A percentile compares a stretch with the other conserved stretches of the same genome.
Evolutionary conservation across 2,113 vertebrate species (phyloP).

Genomic region (Hippolais icterina): DNA sequence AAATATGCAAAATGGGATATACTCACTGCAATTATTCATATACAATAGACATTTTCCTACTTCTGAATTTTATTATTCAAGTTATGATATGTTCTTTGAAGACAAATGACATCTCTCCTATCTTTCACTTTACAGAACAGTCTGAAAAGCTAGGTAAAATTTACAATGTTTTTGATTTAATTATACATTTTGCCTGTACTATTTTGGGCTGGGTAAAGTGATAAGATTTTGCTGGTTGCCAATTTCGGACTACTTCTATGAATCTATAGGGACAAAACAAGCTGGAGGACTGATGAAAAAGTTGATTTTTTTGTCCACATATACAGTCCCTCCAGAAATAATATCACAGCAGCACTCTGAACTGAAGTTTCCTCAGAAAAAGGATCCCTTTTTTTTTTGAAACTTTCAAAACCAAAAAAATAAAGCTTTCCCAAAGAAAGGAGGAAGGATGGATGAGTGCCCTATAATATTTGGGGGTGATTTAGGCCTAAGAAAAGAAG

Average conservation of each 20-base stretch:
- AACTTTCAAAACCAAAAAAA: not conserved
- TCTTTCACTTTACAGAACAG: not conserved
- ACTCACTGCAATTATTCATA: not conserved
- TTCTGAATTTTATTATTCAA: constrained; percentile 24
- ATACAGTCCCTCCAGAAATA: not conserved
- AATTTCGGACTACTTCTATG: not conserved
- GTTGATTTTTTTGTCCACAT: not conserved
- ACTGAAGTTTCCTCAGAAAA: not conserved
- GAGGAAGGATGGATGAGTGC: not conserved
- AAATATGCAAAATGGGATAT: not conserved
- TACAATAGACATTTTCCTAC: not conserved
- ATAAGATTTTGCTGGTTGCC: not conserved
- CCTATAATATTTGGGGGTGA: not conserved
- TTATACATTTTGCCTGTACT: not conserved
- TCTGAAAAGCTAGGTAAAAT: not conserved
- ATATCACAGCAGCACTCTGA: not conserved
- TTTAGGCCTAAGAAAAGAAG: not conserved
- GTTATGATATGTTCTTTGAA: not conserved
- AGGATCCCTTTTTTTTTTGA: not conserved
- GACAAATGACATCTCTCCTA: not conserved
- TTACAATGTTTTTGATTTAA: not conserved
- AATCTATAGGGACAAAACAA: not conserved
- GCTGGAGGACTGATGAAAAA: not conserved
- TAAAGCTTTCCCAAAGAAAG: not conserved
- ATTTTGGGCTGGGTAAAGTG: not conserved